Percentiles rank a stretch among this genome's conserved stretches.
Conservation (phyloP, 1,140 invertebrate genomes). For the Drosophila prosaltans region DNA sequence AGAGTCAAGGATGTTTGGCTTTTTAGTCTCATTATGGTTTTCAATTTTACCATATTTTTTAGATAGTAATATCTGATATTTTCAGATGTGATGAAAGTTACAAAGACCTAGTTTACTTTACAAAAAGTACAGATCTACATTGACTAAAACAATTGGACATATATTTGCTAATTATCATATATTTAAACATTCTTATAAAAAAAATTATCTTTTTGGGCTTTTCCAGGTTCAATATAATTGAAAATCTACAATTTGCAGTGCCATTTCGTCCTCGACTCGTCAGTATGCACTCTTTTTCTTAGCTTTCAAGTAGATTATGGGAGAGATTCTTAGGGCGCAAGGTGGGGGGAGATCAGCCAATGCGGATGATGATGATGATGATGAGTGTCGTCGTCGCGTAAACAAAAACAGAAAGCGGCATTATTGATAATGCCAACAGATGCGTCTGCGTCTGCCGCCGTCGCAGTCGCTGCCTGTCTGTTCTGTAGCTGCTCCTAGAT, state of each 20-base stretch:
- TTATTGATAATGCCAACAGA: conserved; percentile 1
- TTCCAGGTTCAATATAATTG: neutral
- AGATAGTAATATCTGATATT: too few relatives aligned
- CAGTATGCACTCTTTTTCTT: neutral
- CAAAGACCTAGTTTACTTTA: too few relatives aligned
- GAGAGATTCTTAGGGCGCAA: neutral
- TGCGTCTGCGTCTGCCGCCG: neutral
- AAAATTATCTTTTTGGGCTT: neutral
- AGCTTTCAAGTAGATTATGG: neutral
- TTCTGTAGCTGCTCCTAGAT: conserved; percentile 3
- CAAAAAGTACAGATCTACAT: too few relatives aligned
- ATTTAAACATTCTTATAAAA: too few relatives aligned
- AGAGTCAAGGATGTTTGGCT: too few relatives aligned
- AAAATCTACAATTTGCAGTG: neutral
- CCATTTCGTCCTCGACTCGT: conserved; percentile 1
- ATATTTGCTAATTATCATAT: too few relatives aligned
- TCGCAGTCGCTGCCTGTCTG: too few relatives aligned
- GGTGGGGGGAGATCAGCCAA: conserved; percentile 6
- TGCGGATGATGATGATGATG: neutral
- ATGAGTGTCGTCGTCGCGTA: neutral
- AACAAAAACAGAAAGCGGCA: conserved; percentile 10
- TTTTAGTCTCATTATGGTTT: too few relatives aligned
- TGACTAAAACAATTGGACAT: too few relatives aligned
- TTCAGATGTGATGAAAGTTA: too few relatives aligned
- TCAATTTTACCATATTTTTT: too few relatives aligned